Conservation (phyloP, 2,797 vertebrate species). For the Gymnoscopelus braueri region DNA sequence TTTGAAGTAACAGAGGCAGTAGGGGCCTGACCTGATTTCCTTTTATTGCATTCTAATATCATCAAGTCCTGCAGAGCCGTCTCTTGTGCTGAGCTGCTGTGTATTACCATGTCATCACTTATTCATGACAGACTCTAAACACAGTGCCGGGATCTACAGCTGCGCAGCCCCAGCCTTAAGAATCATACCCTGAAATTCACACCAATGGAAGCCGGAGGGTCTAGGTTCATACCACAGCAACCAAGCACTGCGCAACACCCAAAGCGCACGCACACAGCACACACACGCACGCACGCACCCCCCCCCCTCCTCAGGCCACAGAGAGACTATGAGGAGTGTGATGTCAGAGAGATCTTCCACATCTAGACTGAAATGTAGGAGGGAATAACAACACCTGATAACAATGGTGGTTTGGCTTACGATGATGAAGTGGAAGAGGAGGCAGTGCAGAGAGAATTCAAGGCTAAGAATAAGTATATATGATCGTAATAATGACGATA, state of each 20-base stretch:
- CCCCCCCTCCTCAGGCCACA: background rate
- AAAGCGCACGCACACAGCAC: background rate
- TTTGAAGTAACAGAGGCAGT: constrained; percentile 49
- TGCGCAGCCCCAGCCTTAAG: background rate
- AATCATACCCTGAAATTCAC: constrained; percentile 21
- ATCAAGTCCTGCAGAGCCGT: constrained; percentile 60
- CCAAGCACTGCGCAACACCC: constrained; percentile 12
- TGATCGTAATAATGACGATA: too few species aligned
- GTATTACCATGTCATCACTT: constrained; percentile 77
- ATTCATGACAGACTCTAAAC: constrained; percentile 70
- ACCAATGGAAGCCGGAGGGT: background rate
- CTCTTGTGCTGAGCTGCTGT: constrained; percentile 58
- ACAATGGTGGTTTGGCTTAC: background rate
- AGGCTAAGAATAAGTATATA: too few species aligned
- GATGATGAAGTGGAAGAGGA: too few species aligned
- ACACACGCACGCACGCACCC: too few species aligned
- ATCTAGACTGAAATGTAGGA: background rate
- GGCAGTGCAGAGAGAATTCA: too few species aligned
- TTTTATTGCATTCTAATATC: constrained; percentile 75
- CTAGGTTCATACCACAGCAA: constrained; percentile 5
- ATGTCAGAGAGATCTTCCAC: too few species aligned
- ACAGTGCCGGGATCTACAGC: constrained; percentile 21
- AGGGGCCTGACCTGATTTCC: constrained; percentile 74
- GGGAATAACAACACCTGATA: background rate
- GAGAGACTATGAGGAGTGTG: background rate